Evolutionary conservation across 2,888 invertebrate species (phyloP).

Genomic region (Noctua comes): DNA sequence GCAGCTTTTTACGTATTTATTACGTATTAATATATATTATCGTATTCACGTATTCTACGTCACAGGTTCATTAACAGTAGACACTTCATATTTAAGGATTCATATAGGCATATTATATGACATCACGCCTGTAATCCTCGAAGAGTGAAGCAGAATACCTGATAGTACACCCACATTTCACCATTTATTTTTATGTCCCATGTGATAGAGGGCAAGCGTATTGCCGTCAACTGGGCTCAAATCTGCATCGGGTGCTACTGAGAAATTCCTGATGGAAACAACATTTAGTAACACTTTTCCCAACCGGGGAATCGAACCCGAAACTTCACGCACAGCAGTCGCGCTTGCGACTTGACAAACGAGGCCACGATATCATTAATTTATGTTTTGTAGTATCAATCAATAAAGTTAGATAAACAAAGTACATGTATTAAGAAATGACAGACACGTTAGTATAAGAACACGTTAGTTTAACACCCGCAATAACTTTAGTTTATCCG

Average conservation of each 20-base stretch:
- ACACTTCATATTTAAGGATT: not conserved
- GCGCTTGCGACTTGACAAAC: not conserved
- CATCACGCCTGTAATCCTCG: not conserved
- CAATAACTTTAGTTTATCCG: too few relatives aligned
- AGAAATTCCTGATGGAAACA: not conserved
- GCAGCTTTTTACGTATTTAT: too few relatives aligned
- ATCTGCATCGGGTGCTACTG: not conserved
- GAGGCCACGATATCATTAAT: not conserved
- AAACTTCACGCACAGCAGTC: not conserved
- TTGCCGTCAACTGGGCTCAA: not conserved
- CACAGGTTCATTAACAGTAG: not conserved
- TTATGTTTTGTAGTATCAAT: not conserved
- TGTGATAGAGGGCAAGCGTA: not conserved
- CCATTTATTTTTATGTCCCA: too few relatives aligned
- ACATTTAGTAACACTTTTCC: not conserved
- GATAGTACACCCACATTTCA: too few relatives aligned
- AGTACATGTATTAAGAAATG: constrained; percentile 7
- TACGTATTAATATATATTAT: too few relatives aligned
- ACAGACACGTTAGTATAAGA: not conserved
- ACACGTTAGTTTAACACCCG: too few relatives aligned
- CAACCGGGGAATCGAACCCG: not conserved
- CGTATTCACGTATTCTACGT: not conserved
- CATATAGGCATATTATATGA: not conserved
- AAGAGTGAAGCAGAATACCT: not conserved
- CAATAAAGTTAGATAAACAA: too few relatives aligned